Evolutionary conservation across 2,113 vertebrate genomes (phyloP), one percentile per base, ranked within the genome.

Genomic region (Menura novaehollandiae): DNA sequence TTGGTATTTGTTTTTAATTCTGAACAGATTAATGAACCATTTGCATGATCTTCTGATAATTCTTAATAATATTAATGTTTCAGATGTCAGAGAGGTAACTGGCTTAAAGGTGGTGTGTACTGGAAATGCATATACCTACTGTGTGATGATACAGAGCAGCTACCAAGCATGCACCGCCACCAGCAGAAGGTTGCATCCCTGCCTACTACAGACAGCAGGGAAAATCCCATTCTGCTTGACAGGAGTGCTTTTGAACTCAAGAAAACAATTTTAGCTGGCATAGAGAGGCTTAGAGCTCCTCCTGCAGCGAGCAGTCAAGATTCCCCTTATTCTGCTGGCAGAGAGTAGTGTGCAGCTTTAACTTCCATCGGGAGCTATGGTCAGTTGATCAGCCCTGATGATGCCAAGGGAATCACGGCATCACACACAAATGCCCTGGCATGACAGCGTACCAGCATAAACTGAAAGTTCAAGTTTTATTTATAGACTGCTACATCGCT

Each of bases 351-450:
- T 1, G 1, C 24, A 88, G 68, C 47, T 83, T 63, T 86, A 46
- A 46, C 33, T 64, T 76, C 69, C 32, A 1, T 21, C 0, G 0
- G 39, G 43, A 89, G 23, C 64, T 41, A 3, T 23, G 6, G 24
- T 52, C 17, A 33, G 56, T 13, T 9, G 1, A 51, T 58, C 69
- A 33, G 39, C 51, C 30, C 14, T 19, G 28, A 15, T 26, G 12
- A 43, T 33, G 55, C 46, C 77, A 82, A 64, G 75, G 30, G 43
- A 53, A 76, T 66, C 27, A 37, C 13, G 60, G 63, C 39, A n/a
- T 53, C 44, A 43, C 10, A 33, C 39, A 64, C 22, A 81, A 60
- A 69, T 39, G 23, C 20, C 22, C 53, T 59, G 68, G 35, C 59
- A 47, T 0, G 0, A 55, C 58, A 73, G 73, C 26, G 33, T 55